Evolutionary conservation across 2,113 vertebrate species (phyloP).

Genomic region (Rhadina sibilatrix): DNA sequence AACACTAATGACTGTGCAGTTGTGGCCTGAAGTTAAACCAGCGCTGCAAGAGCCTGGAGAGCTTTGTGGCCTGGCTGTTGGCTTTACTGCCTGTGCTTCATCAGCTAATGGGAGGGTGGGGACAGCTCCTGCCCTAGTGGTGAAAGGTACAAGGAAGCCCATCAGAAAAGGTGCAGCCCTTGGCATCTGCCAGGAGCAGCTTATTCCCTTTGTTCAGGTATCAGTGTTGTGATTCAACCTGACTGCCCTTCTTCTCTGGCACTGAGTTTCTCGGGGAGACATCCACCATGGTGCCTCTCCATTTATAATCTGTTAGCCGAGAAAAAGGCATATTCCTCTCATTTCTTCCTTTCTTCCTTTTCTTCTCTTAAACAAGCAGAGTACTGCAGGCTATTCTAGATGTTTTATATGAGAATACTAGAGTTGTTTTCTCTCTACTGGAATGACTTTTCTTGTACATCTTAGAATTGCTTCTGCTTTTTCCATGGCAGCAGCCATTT

Average conservation of each 20-base stretch:
- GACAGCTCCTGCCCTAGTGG: neutral
- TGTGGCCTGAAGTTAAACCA: neutral
- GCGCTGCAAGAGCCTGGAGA: neutral
- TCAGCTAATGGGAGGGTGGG: neutral
- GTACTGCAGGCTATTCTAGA: neutral
- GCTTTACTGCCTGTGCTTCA: neutral
- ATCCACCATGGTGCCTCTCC: neutral
- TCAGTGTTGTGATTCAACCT: neutral
- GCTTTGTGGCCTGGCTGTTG: neutral
- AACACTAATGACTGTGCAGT: conserved; percentile 32
- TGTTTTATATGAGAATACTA: neutral
- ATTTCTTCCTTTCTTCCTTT: neutral
- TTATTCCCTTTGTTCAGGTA: neutral
- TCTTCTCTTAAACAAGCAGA: neutral
- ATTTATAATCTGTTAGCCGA: neutral
- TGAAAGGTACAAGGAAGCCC: neutral
- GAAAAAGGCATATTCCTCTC: neutral
- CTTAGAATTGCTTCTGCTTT: neutral
- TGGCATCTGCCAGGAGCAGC: neutral
- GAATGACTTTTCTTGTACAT: neutral
- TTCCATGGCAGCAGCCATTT: neutral
- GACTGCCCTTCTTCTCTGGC: neutral
- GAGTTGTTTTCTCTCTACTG: neutral
- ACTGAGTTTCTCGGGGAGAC: neutral
- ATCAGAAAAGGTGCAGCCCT: neutral